Percentiles rank a stretch among this genome's conserved stretches.
phyloP scores from a whole-genome alignment of 1,140 invertebrate species.

The Telenomus remus region DNA sequence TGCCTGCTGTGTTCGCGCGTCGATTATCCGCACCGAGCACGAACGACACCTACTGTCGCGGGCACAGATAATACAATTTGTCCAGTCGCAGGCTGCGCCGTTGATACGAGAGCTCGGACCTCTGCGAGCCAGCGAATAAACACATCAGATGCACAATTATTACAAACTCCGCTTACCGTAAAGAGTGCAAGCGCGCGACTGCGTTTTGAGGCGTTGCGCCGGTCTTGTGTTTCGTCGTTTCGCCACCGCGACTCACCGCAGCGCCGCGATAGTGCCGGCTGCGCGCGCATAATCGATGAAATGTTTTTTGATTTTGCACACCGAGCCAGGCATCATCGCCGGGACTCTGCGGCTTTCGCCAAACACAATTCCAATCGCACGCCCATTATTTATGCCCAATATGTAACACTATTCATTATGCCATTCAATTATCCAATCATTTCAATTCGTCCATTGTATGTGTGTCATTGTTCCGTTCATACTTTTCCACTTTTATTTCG shows the following conservation, averaged over 20 bases:
- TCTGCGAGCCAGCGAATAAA: slow-evolving; percentile 52
- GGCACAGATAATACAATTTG: slow-evolving; percentile 23
- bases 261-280: slow-evolving; percentile 52
- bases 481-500: no score
- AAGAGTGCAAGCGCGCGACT: slow-evolving; percentile 75
- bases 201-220: slow-evolving; percentile 67
- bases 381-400: background rate
- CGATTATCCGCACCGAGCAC: slow-evolving; percentile 31
- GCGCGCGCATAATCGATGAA: slow-evolving; percentile 57
- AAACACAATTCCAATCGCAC: slow-evolving; percentile 6
- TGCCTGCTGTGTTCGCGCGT: slow-evolving; percentile 30
- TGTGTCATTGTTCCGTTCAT: no score
- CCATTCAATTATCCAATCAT: background rate
- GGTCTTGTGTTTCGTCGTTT: slow-evolving; percentile 58
- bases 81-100: slow-evolving; percentile 23
- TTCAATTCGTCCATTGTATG: no score
- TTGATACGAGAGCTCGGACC: slow-evolving; percentile 33
- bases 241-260: slow-evolving; percentile 35
- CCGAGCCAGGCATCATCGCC: slow-evolving; percentile 14
- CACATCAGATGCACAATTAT: slow-evolving; percentile 55
- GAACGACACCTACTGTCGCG: slow-evolving; percentile 42
- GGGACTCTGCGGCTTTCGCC: background rate
- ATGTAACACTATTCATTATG: background rate
- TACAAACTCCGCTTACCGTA: slow-evolving; percentile 65
- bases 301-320: slow-evolving; percentile 55